A percentile compares a stretch with the other conserved stretches of the same genome.
These are phyloP conservation scores for Vannuccia rotundouncinata DNA, from an alignment of 2,888 invertebrate species.

Conservation along the genomic window DNA sequence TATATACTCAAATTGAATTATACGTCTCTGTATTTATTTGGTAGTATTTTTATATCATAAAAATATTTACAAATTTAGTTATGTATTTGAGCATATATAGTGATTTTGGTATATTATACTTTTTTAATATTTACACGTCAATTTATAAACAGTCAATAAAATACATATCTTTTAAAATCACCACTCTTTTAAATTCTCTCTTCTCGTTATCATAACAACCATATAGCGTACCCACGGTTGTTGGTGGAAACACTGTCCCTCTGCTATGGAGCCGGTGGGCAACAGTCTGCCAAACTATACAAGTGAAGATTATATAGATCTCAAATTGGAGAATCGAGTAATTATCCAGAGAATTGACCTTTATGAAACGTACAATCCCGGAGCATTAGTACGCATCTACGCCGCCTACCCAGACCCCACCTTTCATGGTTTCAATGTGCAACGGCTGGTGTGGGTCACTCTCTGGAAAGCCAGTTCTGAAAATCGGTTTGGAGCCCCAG, in stretches of 20 bases:
- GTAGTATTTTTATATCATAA: too few species aligned
- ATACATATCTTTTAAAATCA: too few species aligned
- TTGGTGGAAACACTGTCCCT: background rate
- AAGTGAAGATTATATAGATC: background rate
- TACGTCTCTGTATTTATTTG: too few species aligned
- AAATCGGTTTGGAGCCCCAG: background rate
- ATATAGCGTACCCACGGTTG: background rate
- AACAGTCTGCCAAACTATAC: background rate
- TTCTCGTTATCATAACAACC: too few species aligned
- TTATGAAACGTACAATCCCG: conserved; percentile 55
- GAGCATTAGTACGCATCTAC: conserved; percentile 49
- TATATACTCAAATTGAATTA: too few species aligned
- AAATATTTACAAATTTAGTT: too few species aligned
- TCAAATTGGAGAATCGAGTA: background rate
- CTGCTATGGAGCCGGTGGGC: background rate
- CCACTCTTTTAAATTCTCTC: too few species aligned
- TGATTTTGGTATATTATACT: too few species aligned
- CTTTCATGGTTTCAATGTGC: background rate
- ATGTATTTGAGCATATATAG: too few species aligned
- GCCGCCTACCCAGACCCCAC: background rate
- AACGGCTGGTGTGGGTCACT: background rate
- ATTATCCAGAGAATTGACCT: conserved; percentile 45
- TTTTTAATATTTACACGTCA: too few species aligned
- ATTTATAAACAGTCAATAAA: too few species aligned
- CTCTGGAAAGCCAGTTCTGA: background rate